Evolutionary conservation across 35 echinoderm and acorn worm genomes (phyloP).

Genomic region (Chiridota heheva): DNA sequence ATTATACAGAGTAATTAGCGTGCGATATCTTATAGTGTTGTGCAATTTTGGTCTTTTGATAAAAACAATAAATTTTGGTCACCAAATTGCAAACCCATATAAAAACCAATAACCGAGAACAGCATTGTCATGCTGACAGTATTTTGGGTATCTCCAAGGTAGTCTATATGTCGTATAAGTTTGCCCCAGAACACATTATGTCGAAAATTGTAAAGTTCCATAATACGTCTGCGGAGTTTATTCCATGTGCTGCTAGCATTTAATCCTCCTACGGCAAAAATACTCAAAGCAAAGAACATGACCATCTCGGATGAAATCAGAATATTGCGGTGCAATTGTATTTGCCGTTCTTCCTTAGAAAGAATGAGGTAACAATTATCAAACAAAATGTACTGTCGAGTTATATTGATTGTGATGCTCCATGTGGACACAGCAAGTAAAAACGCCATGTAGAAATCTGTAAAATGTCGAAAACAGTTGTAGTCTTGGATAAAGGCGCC

Average conservation of each 20-base stretch:
- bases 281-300: conserved; percentile 31
- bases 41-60: no score
- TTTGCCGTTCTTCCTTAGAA: neutral
- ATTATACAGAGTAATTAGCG: no score
- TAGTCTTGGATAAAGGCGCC: conserved; percentile 22
- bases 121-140: conserved; percentile 22
- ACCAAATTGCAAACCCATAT: conserved; percentile 34
- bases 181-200: conserved; percentile 23
- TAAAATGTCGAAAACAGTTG: conserved; percentile 26
- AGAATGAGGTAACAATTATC: neutral
- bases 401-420: conserved; percentile 28
- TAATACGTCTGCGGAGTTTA: neutral
- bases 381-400: conserved; percentile 15
- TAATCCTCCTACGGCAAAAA: conserved; percentile 33
- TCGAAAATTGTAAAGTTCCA: neutral
- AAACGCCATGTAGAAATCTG: conserved; percentile 12
- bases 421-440: conserved; percentile 11
- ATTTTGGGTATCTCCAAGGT: conserved; percentile 8
- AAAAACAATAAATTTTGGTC: conserved; percentile 15
- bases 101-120: conserved; percentile 32
- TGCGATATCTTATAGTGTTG: no score
- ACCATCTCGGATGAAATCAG: conserved; percentile 30
- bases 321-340: conserved; percentile 1
- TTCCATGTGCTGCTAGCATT: conserved; percentile 23
- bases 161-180: neutral